Evolutionary conservation across 2,797 vertebrate genomes (phyloP), one percentile per base, ranked within the genome.

Genomic region (Danionella dracula): DNA sequence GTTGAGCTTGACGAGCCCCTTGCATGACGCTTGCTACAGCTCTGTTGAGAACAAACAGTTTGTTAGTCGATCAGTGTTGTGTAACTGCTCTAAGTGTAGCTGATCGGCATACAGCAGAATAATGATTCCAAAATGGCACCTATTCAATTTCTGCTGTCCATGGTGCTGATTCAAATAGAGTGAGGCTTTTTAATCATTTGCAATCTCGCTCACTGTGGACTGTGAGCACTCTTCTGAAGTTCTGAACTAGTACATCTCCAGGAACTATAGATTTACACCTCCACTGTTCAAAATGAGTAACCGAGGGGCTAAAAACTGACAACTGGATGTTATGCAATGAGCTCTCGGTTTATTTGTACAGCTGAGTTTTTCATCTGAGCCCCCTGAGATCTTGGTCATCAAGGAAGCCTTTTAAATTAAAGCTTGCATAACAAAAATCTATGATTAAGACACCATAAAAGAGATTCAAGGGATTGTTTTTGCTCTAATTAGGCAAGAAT

Each of bases 1-100:
- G 94, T 82, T 97, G 94, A 69, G 90, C 87, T 78, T 93, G 92
- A 82, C 93, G 92, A 71, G 93, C 92, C 59, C 91, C 92, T 85
- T 98, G 95, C 92, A 99, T 92, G 79, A 95, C 96, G 37, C 90
- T 94, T 55, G 95, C 94, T 57, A 99, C 94, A 80, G 94, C 95
- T 86, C 96, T 99, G 87, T 74, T 82, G 74, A 80, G 74, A 15
- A 68, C 35, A 42, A 60, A 23, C 48, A 16, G 10, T 57, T 56
- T 0, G 9, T 45, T 55, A 16, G 34, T 19, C 48, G 31, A 40
- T 20, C 37, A 6, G 8, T n/a, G 41, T 51, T 65, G 10, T 61
- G 20, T 17, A 19, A 27, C 11, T 32, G 0, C 20, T 2, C 53
- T 66, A 11, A 56, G 11, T 21, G 20, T 11, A 20, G 15, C 23